Evolutionary conservation across 2,888 invertebrate species (phyloP).

Genomic region (Brachypterus glaber): DNA sequence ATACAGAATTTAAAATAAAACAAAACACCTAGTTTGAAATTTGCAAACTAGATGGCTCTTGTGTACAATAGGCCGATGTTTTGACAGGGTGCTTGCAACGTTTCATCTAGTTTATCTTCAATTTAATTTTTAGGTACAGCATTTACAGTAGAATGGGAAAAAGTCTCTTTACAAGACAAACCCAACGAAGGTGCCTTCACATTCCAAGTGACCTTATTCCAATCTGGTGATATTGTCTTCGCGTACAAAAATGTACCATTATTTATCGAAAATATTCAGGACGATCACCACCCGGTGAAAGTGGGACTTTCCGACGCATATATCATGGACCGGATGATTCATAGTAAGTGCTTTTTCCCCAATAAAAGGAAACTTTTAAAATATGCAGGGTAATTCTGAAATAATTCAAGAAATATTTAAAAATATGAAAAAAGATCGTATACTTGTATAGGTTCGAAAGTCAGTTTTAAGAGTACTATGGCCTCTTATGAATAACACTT

Average conservation of each 20-base stretch:
- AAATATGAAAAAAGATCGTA: no score
- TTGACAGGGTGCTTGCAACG: no score
- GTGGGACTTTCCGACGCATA: slow-evolving; percentile 97
- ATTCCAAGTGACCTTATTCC: slow-evolving; percentile 80
- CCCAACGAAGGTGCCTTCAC: slow-evolving; percentile 69
- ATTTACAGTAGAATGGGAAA: slow-evolving; percentile 92
- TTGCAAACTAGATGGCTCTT: not conserved
- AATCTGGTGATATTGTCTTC: slow-evolving; percentile 86
- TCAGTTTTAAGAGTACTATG: no score
- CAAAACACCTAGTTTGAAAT: not conserved
- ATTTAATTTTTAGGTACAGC: slow-evolving; percentile 54
- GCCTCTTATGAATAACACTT: no score
- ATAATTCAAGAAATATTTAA: no score
- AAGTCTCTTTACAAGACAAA: slow-evolving; percentile 75
- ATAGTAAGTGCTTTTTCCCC: slow-evolving; percentile 67
- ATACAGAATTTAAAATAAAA: not conserved
- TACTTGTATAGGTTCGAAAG: no score
- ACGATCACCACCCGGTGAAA: slow-evolving; percentile 88
- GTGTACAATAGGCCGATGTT: no score
- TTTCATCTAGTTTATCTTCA: no score
- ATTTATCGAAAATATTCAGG: slow-evolving; percentile 65
- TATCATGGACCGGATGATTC: slow-evolving; percentile 76
- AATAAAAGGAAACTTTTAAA: no score
- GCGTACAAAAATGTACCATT: slow-evolving; percentile 81
- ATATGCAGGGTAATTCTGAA: no score